Evolutionary conservation across 1,140 invertebrate genomes (phyloP).

Genomic region (Diabrotica undecimpunctata): DNA sequence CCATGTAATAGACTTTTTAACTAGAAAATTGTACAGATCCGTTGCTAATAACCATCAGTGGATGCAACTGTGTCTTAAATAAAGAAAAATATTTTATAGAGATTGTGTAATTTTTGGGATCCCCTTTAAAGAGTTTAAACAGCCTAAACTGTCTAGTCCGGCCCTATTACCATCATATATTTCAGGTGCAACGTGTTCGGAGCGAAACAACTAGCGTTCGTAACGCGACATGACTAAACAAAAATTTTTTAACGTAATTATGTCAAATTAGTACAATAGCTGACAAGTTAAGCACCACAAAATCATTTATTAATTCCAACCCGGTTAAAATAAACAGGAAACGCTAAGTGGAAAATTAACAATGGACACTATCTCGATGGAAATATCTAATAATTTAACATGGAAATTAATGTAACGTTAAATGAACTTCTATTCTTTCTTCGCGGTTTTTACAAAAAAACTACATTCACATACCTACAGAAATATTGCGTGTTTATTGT

Average conservation of each 20-base stretch:
- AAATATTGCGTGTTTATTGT: too few species aligned
- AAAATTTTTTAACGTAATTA: conserved; percentile 18
- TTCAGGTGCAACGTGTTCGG: background rate
- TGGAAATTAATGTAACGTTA: background rate
- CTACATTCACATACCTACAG: too few species aligned
- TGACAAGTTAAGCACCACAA: conserved; percentile 14
- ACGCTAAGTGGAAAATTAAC: conserved; percentile 29
- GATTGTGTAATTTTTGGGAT: too few species aligned
- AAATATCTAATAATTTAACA: conserved; percentile 6
- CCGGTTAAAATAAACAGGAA: conserved; percentile 30
- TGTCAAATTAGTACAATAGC: conserved; percentile 24
- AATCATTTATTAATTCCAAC: conserved; percentile 20
- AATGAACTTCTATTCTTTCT: background rate
- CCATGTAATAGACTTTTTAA: too few species aligned
- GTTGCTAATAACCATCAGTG: too few species aligned
- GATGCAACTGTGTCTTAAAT: too few species aligned
- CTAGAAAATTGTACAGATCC: too few species aligned
- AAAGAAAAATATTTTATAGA: too few species aligned
- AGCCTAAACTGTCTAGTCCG: background rate
- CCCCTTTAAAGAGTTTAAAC: too few species aligned
- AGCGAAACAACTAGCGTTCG: background rate
- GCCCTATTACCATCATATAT: background rate
- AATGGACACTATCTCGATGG: conserved; percentile 23
- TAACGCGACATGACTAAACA: conserved; percentile 17
- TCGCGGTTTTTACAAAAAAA: too few species aligned